Conservation (phyloP, 2,113 vertebrate genomes). For the Theristicus caerulescens region DNA sequence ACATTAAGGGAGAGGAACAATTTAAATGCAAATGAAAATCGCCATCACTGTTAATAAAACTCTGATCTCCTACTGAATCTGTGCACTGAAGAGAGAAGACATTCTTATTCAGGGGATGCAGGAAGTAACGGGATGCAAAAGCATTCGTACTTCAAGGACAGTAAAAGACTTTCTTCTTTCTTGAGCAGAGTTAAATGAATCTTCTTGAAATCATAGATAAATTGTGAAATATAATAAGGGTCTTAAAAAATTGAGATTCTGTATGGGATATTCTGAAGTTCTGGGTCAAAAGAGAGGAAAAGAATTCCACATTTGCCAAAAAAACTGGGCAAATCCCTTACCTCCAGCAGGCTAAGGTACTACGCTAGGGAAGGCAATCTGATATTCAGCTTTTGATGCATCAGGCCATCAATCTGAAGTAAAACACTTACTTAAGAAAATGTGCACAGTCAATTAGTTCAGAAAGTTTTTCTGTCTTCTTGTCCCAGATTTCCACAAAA, state of each 20-base stretch:
- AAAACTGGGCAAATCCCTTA: neutral
- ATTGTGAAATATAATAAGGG: neutral
- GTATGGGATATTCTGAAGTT: neutral
- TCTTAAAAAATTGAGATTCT: neutral
- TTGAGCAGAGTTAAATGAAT: neutral
- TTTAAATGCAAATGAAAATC: neutral
- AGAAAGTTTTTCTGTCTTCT: constrained; percentile 86
- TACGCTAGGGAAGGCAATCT: neutral
- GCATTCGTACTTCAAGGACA: neutral
- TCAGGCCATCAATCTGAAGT: neutral
- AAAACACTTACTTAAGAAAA: constrained; percentile 82
- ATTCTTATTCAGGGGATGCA: neutral
- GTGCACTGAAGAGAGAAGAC: neutral
- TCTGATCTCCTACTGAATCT: neutral
- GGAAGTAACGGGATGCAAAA: neutral
- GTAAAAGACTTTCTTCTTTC: neutral
- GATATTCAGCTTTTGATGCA: neutral
- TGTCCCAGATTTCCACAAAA: constrained; percentile 92
- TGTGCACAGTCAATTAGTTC: constrained; percentile 87
- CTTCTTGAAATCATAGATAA: neutral
- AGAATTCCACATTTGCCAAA: neutral
- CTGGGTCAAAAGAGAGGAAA: neutral
- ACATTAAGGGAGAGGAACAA: neutral
- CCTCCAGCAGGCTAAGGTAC: neutral
- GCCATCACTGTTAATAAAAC: neutral